Evolutionary conservation across 1,140 invertebrate genomes (phyloP), one percentile per base, ranked within the genome.

Genomic region (Elymnias hypermnestra): DNA sequence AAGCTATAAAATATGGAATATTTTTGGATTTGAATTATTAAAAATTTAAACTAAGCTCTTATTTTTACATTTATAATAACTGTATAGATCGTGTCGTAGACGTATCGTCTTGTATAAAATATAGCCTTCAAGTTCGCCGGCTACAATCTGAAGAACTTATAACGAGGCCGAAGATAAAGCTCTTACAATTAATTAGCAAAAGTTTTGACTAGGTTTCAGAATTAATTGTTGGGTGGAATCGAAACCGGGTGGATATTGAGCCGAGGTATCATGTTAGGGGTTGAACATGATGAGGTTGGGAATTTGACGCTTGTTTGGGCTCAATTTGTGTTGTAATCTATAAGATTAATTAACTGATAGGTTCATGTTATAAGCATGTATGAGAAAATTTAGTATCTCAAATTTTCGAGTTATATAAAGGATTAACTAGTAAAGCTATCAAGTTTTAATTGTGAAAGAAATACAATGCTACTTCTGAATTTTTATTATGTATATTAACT

Each of bases 121-220:
- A 23, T 4, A 39, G 29, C 23, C 26, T 35, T 46, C 41, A 51
- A 47, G 37, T 47, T 50, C 26, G 9, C 21, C 26, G 23, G 40
- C 22, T 45, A 48, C 44, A 52, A 54, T 52, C 22, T 44, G 40
- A 52, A 53, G 37, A 58, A 60, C 31, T 60, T 53, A 41, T 60
- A 56, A 60, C 48, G 45, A 55, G 48, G 45, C 41, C 35, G 39
- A 59, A 47, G 57, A 56, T 52, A 49, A 60, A 55, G 48, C 42
- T 47, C 33, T 43, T 14, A 47, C 39, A 53, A 53, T 57, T 61
- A 61, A 62, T 62, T 62, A 57, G 39, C 35, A 19, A 40, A 57
- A 57, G 50, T 62, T 60, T 53, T 45, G 46, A 44, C 58, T 57
- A 62, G 48, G 54, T 54, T 51, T 53, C 46, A 46, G 42, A 58